Base-by-base conservation (phyloP, 2,113 vertebrate species). In the Elanoides forficatus region DNA sequence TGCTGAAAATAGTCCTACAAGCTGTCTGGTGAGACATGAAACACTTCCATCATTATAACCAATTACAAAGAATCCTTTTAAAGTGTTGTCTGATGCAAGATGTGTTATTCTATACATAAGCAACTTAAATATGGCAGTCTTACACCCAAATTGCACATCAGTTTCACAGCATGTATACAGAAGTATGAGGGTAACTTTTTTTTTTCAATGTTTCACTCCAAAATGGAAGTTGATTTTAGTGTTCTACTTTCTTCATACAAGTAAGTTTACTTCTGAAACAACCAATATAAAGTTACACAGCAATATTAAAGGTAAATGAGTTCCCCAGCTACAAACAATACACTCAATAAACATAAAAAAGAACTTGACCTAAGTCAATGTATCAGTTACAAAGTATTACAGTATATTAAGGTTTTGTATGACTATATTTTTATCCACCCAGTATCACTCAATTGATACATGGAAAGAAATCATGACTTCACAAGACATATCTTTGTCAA, bases 31-130 rank as follows among this genome's bases (percentile, higher is more conserved):
- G 90, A 94, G 62, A 97, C 95, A 97, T 89, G 85, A 97, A 97
- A 96, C 58, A 83, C 15, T 43, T 71, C 78, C 55, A 71, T 84
- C 88, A 72, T 96, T 95, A 91, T 45, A 96, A 82, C n/a, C 95
- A 95, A 94, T 96, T 85, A 97, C 15, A 40, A 92, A 86, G 74
- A 94, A 80, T 16, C 59, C 27, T 85, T 96, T 94, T 95, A 76
- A 93, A 93, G 48, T 73, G 82, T 70, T 72, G 85, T 97, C 92
- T 97, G 89, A 98, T 95, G 74, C 76, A 58, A 90, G 93, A 97
- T 93, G 83, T 91, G 82, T 75, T 66, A 82, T 86, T 97, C 90
- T 82, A 81, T 93, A 89, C 91, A 88, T 52, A 91, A 91, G 43
- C 83, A 92, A 93, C 30, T 90, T 79, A 71, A 93, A 73, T 27